A percentile compares a stretch with the other conserved stretches of the same genome.
Conservation (phyloP, 2,113 vertebrate genomes). For the Arvicanthis niloticus region DNA sequence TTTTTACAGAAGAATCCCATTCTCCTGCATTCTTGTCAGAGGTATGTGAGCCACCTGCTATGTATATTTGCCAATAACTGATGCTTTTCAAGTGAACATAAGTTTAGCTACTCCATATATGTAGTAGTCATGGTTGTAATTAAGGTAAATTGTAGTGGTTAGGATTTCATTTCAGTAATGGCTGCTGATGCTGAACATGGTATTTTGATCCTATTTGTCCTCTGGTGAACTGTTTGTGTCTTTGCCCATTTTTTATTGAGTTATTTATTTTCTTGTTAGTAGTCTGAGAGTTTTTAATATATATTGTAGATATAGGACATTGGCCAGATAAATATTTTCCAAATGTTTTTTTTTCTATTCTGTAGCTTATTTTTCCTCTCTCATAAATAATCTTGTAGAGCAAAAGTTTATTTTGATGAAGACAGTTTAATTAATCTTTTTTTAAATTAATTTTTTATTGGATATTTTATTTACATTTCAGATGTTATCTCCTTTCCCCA, state of each 20-base stretch:
- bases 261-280: background rate
- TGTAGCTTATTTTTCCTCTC: slow-evolving; percentile 12
- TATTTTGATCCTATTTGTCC: background rate
- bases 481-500: too few species aligned
- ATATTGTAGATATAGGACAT: background rate
- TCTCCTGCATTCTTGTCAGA: background rate
- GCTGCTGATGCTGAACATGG: background rate
- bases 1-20: background rate
- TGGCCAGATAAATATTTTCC: background rate
- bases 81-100: background rate
- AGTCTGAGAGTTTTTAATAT: slow-evolving; percentile 9
- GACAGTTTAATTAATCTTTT: background rate
- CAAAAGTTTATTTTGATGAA: slow-evolving; percentile 15
- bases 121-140: background rate
- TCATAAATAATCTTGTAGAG: background rate
- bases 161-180: slow-evolving; percentile 31
- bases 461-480: too few species aligned
- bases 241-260: slow-evolving; percentile 21
- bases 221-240: background rate
- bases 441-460: too few species aligned
- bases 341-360: slow-evolving; percentile 22
- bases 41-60: background rate
- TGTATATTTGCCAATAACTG: background rate
- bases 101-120: background rate
- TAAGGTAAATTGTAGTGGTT: background rate